Evolutionary conservation across 2,113 vertebrate genomes (phyloP).

Genomic region (Pelmatolapia mariae): DNA sequence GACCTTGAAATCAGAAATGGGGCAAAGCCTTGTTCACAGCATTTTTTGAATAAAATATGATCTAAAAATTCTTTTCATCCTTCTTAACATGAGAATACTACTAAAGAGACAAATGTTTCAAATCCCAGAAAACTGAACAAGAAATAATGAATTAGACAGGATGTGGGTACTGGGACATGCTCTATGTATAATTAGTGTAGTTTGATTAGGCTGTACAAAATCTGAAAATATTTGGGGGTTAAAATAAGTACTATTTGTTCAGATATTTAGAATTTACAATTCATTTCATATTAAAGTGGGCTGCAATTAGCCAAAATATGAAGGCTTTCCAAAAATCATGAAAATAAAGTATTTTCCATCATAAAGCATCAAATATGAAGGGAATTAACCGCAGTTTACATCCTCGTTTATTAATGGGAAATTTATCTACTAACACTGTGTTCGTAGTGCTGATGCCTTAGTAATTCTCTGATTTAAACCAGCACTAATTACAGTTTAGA

Average conservation of each 20-base stretch:
- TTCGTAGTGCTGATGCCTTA: neutral
- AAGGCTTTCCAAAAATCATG: neutral
- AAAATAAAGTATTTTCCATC: neutral
- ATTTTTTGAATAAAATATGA: neutral
- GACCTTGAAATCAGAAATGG: neutral
- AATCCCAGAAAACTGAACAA: neutral
- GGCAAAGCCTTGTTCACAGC: neutral
- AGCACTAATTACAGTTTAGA: neutral
- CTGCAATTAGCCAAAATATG: accelerated
- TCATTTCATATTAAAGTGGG: neutral
- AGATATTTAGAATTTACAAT: neutral
- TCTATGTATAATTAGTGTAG: neutral
- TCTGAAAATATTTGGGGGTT: neutral
- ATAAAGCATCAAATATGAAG: neutral
- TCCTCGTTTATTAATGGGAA: neutral
- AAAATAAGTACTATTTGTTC: neutral
- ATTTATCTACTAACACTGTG: neutral
- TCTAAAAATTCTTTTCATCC: accelerated
- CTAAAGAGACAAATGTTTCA: neutral
- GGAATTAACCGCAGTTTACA: neutral
- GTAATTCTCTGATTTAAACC: neutral
- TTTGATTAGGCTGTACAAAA: neutral
- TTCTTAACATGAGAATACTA: neutral
- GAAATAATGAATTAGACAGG: neutral
- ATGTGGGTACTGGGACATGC: neutral